Evolutionary conservation across 2,888 invertebrate species (phyloP), one percentile per base, ranked within the genome.

Genomic region (Sympetrum striolatum): DNA sequence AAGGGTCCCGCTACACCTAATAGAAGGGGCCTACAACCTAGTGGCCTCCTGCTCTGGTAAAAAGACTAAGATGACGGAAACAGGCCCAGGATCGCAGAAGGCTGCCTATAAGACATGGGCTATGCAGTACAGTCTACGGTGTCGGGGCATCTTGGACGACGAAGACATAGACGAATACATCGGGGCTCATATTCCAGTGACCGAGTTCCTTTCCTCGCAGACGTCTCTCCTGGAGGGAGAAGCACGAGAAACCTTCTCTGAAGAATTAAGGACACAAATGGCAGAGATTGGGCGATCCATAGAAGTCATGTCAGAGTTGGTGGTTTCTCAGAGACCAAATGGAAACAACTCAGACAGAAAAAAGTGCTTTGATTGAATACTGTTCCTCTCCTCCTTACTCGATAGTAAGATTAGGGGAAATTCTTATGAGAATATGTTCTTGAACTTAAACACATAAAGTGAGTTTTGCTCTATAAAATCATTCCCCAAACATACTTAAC

Each of bases 1-100:
- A 91, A 95, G 97, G 92, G 94, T 96, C 92, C 97, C 98, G 0
- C 96, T 96, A 92, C 97, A 97, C 80, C 94, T 98, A 90, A 96
- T 97, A 92, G 94, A 96, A 82, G 96, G 96, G 64, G 95, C 97
- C 82, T 97, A 97, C 93, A 96, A 96, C 92, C 94, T 97, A 92
- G 97, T 97, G 0, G 96, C 96, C 0, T 96, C 96, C 92, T 95
- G 96, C 18, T 90, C 81, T 14, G 91, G 86, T 60, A 90, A 44
- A 80, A 92, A 95, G 95, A 90, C 37, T 37, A 86, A 86, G n/a
- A 60, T 64, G 31, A 64, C 37, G 3, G 86, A 86, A 37, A 86
- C 60, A 14, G 64, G 86, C 0, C 86, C 86, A 0, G 86, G 86
- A 25, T 86, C 86, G n/a, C 37, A 64, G n/a, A 86, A 53, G 37